Evolutionary conservation across 1,140 invertebrate genomes (phyloP).

Genomic region (Dendrolimus kikuchii): DNA sequence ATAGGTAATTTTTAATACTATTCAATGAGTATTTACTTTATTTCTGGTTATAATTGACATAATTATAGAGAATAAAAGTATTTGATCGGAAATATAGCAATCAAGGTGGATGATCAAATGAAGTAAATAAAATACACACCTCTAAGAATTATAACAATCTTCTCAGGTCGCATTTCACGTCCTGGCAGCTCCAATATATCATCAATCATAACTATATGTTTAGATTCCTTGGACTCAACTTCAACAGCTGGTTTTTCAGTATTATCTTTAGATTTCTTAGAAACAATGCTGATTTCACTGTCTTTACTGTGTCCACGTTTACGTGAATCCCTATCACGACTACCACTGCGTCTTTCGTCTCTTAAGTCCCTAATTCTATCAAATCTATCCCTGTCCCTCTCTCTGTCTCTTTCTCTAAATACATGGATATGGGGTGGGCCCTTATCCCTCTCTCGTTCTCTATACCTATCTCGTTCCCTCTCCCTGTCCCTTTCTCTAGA

Average conservation of each 20-base stretch:
- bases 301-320: slow-evolving; percentile 48
- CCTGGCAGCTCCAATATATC: slow-evolving; percentile 86
- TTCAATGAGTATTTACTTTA: no score
- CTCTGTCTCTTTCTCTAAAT: slow-evolving; percentile 12
- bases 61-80: no score
- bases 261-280: slow-evolving; percentile 30
- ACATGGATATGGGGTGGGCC: slow-evolving; percentile 16
- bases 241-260: slow-evolving; percentile 2
- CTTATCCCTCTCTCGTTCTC: slow-evolving; percentile 15
- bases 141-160: slow-evolving; percentile 91
- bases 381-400: slow-evolving; percentile 3
- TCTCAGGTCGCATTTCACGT: slow-evolving; percentile 81
- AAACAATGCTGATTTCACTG: slow-evolving; percentile 26
- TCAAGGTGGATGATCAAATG: no score
- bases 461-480: slow-evolving; percentile 21
- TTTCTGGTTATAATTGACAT: no score
- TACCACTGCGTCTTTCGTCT: slow-evolving; percentile 22
- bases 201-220: slow-evolving; percentile 80
- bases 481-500: slow-evolving; percentile 13
- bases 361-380: slow-evolving; percentile 21
- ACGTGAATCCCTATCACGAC: slow-evolving; percentile 41
- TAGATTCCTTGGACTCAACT: slow-evolving; percentile 17
- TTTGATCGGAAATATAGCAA: no score
- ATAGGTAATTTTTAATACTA: no score
- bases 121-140: slow-evolving; percentile 67